Base-by-base conservation (phyloP, 2,888 invertebrate genomes). In the Tortricodes alternella region DNA sequence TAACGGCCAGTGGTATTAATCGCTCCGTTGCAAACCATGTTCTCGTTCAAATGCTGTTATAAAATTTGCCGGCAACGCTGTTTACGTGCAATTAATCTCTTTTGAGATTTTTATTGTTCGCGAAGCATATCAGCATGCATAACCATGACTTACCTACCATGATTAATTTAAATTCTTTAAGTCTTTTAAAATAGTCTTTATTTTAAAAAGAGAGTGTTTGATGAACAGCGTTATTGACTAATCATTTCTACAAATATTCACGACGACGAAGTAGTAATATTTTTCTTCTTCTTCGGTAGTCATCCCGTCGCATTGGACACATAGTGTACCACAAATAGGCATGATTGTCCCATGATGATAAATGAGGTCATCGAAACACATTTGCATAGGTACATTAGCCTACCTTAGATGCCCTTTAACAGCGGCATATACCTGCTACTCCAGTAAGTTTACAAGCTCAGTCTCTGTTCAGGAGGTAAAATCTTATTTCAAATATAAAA, bases 1-100 rank as follows among this genome's bases (percentile, higher is more conserved):
- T 59, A 67, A 66, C 56, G 62, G 52, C 48, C 60, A 24, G 34
- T 39, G 46, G 49, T 57, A 43, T 58, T 55, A 51, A 46, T 57
- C 53, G 55, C 48, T 27, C 34, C 41, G 53, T 19, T 55, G 53
- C 43, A 15, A 55, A 49, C 43, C 37, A 56, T 50, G 56, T 32
- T 56, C 49, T 56, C 37, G 44, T 49, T 50, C 43, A 23, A 50
- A 50, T 44, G 43, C 37, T 23, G 49, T 50, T 49, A 44, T 44
- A 49, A 37, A 44, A 19, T 23, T 15, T 23, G 35, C 27, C 27
- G 35, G 55, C 35, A 55, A 27, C 27, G 16, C 19, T 27, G 23
- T 48, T 55, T 39, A 53, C 46, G 38, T 32, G 32, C 6, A 38
- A 37, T 39, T 44, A n/a, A 29, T 16, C 24, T 35, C 15, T 46